Conservation (phyloP, 2,113 vertebrate genomes). For the Elephas maximus region DNA sequence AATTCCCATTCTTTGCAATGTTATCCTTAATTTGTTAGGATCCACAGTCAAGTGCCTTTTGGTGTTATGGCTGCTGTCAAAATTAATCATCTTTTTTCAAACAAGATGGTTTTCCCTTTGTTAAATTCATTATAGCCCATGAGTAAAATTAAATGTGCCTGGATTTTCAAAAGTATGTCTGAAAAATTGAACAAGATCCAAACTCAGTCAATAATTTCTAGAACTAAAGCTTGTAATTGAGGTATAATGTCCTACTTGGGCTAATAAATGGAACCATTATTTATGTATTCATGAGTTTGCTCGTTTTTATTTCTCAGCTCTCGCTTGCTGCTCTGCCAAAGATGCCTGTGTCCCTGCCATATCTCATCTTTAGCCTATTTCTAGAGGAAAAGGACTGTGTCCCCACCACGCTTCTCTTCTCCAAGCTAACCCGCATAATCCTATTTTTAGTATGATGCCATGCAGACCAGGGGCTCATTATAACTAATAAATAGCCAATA, state of each 20-base stretch:
- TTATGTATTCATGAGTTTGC: background rate
- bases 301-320: constrained; percentile 13
- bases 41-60: background rate
- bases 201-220: constrained; percentile 53
- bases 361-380: background rate
- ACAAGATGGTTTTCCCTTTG: constrained; percentile 45
- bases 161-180: constrained; percentile 63
- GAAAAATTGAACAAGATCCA: constrained; percentile 59
- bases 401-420: background rate
- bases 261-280: constrained; percentile 17
- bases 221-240: constrained; percentile 17
- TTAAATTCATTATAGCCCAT: constrained; percentile 47
- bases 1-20: background rate
- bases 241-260: background rate
- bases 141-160: constrained; percentile 61
- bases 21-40: background rate
- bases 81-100: constrained; percentile 72
- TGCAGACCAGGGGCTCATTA: constrained; percentile 74
- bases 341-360: background rate
- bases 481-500: background rate
- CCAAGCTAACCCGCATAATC: background rate
- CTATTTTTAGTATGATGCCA: constrained; percentile 2
- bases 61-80: constrained; percentile 58
- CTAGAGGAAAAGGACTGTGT: background rate
- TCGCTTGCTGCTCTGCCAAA: constrained; percentile 16